These are phyloP conservation scores for Bimastos eiseni DNA, from an alignment of 2,888 invertebrate species.

Conservation along the genomic window DNA sequence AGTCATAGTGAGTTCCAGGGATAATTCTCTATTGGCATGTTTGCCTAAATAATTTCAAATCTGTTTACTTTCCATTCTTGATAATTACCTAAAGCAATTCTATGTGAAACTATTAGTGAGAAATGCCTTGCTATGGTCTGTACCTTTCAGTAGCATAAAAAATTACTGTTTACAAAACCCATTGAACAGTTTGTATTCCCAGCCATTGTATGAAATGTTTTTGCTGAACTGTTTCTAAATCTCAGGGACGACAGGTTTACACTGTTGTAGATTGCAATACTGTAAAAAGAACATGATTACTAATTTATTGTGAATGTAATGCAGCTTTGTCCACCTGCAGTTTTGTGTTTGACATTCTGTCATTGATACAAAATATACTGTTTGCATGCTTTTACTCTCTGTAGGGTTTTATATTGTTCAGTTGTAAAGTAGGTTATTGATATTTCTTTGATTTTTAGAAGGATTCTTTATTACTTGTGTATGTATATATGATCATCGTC, in stretches of 20 bases:
- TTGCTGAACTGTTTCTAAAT: neutral
- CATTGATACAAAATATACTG: neutral
- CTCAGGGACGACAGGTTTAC: neutral
- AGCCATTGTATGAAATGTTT: neutral
- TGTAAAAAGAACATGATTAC: neutral
- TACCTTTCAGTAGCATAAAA: neutral
- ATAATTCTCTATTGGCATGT: neutral
- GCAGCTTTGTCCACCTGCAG: neutral
- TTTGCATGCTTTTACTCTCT: neutral
- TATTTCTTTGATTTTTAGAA: neutral
- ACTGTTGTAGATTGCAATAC: conserved; percentile 3
- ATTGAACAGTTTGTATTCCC: neutral
- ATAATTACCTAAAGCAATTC: neutral
- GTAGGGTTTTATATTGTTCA: neutral
- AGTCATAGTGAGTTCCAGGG: neutral
- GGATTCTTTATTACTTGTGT: neutral
- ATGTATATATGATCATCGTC: no score
- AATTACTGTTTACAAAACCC: neutral
- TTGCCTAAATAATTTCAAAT: neutral
- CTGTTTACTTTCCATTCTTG: neutral
- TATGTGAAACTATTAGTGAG: neutral
- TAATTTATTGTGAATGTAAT: neutral
- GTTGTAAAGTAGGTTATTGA: neutral
- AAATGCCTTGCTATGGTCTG: neutral
- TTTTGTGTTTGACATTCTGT: neutral